phyloP scores from a whole-genome alignment of 2,797 vertebrate species.

The Luscinia megarhynchos region DNA sequence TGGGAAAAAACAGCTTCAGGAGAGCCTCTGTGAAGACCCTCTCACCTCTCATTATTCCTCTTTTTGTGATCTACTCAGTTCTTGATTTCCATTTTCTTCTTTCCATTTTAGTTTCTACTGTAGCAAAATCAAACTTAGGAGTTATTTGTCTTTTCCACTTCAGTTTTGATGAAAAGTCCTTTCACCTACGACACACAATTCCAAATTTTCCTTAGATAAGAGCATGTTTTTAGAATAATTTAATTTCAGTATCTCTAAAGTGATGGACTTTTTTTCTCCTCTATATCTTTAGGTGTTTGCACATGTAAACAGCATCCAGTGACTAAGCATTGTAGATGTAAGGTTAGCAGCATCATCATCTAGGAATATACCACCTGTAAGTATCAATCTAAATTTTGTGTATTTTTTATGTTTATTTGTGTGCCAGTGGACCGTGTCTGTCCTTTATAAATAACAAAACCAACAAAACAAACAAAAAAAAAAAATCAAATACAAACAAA shows the following conservation, averaged over 20 bases:
- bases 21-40: not conserved
- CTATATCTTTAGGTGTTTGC: not conserved
- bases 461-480: too few relatives aligned
- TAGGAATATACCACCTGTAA: not conserved
- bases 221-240: not conserved
- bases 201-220: not conserved
- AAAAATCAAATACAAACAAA: too few relatives aligned
- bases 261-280: not conserved
- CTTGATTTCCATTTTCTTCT: not conserved
- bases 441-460: not conserved
- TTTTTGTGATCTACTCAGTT: not conserved
- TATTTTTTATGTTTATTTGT: not conserved
- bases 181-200: not conserved
- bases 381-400: not conserved
- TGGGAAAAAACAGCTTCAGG: not conserved
- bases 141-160: not conserved
- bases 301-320: not conserved
- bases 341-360: not conserved
- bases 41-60: not conserved
- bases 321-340: not conserved
- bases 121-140: not conserved
- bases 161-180: not conserved
- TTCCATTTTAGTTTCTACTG: not conserved
- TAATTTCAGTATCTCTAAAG: not conserved
- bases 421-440: accelerated